phyloP scores from a whole-genome alignment of 2,888 invertebrate genomes.

The Thera obeliscata region DNA sequence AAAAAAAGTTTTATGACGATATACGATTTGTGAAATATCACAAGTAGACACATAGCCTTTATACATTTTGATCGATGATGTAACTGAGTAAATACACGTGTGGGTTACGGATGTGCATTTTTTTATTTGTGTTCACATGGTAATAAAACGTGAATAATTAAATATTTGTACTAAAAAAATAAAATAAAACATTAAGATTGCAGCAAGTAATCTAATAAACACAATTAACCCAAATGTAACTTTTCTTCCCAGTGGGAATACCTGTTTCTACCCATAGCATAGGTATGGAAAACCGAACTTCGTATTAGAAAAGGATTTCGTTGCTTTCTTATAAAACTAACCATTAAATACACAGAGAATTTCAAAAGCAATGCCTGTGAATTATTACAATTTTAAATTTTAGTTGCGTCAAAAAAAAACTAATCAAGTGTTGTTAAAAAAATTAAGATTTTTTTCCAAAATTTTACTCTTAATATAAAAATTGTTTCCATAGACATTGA shows the following conservation, averaged over 20 bases:
- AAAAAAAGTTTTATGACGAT: too few species aligned
- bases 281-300: neutral
- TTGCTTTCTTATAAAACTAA: too few species aligned
- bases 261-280: neutral
- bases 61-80: neutral
- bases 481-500: neutral
- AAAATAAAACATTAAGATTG: neutral
- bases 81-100: neutral
- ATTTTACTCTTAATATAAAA: neutral
- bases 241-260: slow-evolving; percentile 7
- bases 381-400: too few species aligned
- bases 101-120: neutral
- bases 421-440: too few species aligned
- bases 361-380: too few species aligned
- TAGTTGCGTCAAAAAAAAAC: too few species aligned
- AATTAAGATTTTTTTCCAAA: too few species aligned
- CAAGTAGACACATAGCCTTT: too few species aligned
- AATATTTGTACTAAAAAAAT: neutral
- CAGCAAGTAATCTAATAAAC: slow-evolving; percentile 10
- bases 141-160: too few species aligned
- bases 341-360: too few species aligned
- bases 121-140: too few species aligned
- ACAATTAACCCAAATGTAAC: slow-evolving; percentile 7
- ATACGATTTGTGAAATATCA: too few species aligned
- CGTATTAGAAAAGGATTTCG: neutral